phyloP scores from a whole-genome alignment of 2,797 vertebrate genomes.

The Sphaeramia orbicularis region DNA sequence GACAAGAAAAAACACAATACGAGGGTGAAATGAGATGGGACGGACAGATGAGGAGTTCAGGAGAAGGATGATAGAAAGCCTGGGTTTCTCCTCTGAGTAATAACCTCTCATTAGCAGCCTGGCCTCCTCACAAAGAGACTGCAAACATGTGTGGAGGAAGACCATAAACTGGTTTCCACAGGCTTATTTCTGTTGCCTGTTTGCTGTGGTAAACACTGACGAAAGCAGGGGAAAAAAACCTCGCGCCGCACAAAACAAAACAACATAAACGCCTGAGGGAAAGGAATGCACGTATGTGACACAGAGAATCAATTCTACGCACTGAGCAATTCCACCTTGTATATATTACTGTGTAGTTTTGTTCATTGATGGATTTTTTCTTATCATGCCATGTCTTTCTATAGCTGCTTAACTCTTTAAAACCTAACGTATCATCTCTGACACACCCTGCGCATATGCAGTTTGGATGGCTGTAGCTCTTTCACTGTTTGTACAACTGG shows the following conservation, averaged over 20 bases:
- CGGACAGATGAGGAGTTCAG: constrained; percentile 38
- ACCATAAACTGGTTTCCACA: constrained; percentile 66
- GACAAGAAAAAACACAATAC: background rate
- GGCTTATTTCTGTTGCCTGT: constrained; percentile 67
- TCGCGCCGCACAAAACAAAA: constrained; percentile 46
- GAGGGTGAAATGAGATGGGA: background rate
- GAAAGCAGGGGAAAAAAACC: constrained; percentile 30
- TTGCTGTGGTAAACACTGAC: constrained; percentile 73
- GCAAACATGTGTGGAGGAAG: constrained; percentile 72
- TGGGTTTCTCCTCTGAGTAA: constrained; percentile 58
- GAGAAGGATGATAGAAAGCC: constrained; percentile 42
- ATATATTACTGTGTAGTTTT: no score
- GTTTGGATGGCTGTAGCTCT: no score
- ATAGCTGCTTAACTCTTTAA: background rate
- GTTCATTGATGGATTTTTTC: no score
- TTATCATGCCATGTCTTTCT: no score
- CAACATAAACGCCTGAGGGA: constrained; percentile 10
- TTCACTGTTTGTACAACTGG: no score
- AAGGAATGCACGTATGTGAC: background rate
- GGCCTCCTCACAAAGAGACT: constrained; percentile 72
- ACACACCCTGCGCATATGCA: no score
- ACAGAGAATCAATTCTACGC: background rate
- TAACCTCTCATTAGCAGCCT: constrained; percentile 78
- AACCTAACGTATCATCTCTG: no score
- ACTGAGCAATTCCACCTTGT: background rate